Percentiles rank a stretch among this genome's conserved stretches.
Conservation (phyloP, 2,797 vertebrate genomes). For the Onychomys arenicola region DNA sequence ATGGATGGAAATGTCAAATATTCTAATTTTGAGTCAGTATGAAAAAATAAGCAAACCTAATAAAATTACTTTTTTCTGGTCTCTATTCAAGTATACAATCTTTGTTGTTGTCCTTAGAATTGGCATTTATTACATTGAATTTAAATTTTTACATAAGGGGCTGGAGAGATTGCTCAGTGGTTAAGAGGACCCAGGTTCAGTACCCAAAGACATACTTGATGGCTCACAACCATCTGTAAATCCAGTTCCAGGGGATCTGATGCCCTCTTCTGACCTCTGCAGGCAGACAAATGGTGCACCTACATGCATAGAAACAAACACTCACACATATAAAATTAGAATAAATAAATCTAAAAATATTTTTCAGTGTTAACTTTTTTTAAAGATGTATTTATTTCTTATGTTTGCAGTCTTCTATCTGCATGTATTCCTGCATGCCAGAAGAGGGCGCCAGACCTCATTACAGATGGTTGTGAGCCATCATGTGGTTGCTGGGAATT, state of each 20-base stretch:
- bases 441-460: too few species aligned
- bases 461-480: too few species aligned
- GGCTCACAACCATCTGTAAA: not conserved
- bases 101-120: not conserved
- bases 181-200: not conserved
- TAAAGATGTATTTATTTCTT: too few species aligned
- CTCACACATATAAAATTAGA: not conserved
- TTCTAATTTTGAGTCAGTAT: constrained; percentile 16
- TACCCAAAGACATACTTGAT: not conserved
- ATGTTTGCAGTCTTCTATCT: too few species aligned
- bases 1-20: not conserved
- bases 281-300: not conserved
- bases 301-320: not conserved
- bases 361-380: too few species aligned
- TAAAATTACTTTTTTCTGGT: not conserved
- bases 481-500: too few species aligned
- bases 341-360: not conserved
- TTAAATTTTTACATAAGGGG: not conserved
- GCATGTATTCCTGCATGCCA: too few species aligned
- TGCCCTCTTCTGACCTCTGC: not conserved
- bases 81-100: not conserved
- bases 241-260: too few species aligned
- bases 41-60: not conserved
- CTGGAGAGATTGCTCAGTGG: not conserved
- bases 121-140: not conserved